A percentile compares a stretch with the other conserved stretches of the same genome.
phyloP scores from a whole-genome alignment of 2,888 invertebrate genomes.

The Drosophila helvetica region DNA sequence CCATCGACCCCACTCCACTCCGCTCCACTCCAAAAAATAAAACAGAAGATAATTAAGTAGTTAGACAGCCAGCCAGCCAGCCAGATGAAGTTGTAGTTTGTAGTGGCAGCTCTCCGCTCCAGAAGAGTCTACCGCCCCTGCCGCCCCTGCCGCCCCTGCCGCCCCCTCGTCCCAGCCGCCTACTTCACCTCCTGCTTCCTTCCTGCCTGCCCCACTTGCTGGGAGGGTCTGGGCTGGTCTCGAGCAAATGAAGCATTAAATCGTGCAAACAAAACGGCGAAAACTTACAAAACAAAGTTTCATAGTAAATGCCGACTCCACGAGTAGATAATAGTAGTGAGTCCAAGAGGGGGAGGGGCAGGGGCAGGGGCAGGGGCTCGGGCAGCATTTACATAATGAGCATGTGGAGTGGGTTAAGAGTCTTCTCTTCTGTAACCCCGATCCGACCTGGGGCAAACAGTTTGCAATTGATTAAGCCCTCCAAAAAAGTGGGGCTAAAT shows the following conservation, averaged over 20 bases:
- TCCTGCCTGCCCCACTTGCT: constrained; percentile 9
- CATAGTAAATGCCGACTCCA: constrained; percentile 58
- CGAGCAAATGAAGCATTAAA: constrained; percentile 73
- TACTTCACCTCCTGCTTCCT: constrained; percentile 25
- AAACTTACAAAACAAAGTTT: constrained; percentile 58
- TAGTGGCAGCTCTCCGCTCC: constrained; percentile 12
- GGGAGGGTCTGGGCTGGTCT: constrained; percentile 33
- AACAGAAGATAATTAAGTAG: constrained; percentile 50
- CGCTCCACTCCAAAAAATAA: background rate
- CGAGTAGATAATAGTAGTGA: constrained; percentile 57
- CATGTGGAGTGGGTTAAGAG: constrained; percentile 57
- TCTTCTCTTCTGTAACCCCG: constrained; percentile 5
- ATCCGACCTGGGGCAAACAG: constrained; percentile 20
- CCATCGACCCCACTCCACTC: background rate
- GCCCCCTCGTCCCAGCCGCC: constrained; percentile 21
- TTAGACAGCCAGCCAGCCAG: constrained; percentile 28
- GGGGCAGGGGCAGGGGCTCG: constrained; percentile 10
- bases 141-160: background rate
- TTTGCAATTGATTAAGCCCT: constrained; percentile 32
- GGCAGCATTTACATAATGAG: constrained; percentile 50
- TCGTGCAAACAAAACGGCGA: constrained; percentile 77
- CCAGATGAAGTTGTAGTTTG: constrained; percentile 31
- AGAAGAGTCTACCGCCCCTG: background rate
- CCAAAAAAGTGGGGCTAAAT: too few species aligned
- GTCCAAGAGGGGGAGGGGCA: background rate